Conservation (phyloP, 1,140 invertebrate species). For the Micrasema longulum region DNA sequence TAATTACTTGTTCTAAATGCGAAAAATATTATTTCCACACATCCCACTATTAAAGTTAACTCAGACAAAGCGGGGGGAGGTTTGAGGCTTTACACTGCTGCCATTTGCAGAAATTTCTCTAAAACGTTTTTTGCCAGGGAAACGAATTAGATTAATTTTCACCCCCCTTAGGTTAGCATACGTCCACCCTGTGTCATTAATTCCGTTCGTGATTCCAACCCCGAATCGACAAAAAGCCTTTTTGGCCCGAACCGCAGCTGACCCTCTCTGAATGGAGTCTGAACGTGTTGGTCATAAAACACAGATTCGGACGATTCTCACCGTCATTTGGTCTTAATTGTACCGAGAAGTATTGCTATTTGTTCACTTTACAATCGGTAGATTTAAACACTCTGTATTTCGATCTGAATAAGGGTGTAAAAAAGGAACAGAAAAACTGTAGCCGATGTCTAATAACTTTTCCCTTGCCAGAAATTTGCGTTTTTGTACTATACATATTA, state of each 20-base stretch:
- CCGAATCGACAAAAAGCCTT: conserved; percentile 38
- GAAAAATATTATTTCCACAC: conserved; percentile 26
- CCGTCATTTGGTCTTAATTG: conserved; percentile 34
- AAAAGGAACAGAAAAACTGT: not conserved
- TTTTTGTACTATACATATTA: too few relatives aligned
- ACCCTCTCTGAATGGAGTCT: conserved; percentile 20
- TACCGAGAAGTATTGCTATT: conserved; percentile 17
- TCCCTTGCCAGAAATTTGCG: too few relatives aligned
- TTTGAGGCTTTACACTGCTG: not conserved
- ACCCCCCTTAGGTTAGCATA: conserved; percentile 37
- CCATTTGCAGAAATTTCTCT: conserved; percentile 30
- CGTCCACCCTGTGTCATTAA: conserved; percentile 39
- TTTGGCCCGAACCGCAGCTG: conserved; percentile 6
- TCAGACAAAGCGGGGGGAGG: conserved; percentile 17
- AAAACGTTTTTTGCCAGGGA: conserved; percentile 30
- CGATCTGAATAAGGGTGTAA: not conserved
- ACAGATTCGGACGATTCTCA: conserved; percentile 36
- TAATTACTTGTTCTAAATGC: conserved; percentile 18
- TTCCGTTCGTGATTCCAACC: conserved; percentile 39
- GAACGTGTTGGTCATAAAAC: conserved; percentile 34
- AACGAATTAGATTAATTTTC: conserved; percentile 41
- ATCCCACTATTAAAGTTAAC: conserved; percentile 16
- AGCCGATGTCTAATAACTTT: too few relatives aligned
- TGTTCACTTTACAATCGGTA: conserved; percentile 26
- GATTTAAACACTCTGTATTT: conserved; percentile 23